Evolutionary conservation across 2,113 vertebrate genomes (phyloP), one percentile per base, ranked within the genome.

Genomic region (Mesembrinibis cayennensis): DNA sequence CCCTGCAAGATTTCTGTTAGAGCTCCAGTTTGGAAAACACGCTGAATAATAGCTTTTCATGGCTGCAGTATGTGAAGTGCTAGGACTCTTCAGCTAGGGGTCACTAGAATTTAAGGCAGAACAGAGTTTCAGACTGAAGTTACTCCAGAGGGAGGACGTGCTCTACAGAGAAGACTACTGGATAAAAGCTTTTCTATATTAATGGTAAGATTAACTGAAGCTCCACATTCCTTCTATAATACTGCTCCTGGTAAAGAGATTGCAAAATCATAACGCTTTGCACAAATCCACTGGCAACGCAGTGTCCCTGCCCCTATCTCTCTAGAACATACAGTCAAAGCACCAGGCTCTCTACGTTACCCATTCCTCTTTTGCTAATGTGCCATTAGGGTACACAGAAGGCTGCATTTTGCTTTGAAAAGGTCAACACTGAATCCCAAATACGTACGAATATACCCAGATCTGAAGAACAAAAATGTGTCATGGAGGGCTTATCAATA

Each of bases 101-200:
- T 90, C 93, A 86, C 74, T 87, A 82, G 59, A 79, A 91, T 66
- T 95, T 72, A 97, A 97, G 45, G 66, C 74, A 92, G 44, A 90
- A 56, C 67, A 67, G 56, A 45, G 59, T 58, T 66, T 76, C 71
- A 30, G 73, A 52, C 6, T 26, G 12, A 45, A 67, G 56, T 11
- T 30, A 30, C 38, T 56, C n/a, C 38, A 45, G 49, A 42, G 29
- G 32, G 34, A 89, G 44, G n/a, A 45, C 22, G 7, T 3, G 29
- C 13, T 55, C 53, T 50, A 7, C 16, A 16, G 25, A 67, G 45
- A 45, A 30, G 27, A 50, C 29, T 15, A 13, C 13, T 32, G 58
- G 22, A 55, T 36, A 73, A 47, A 71, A 63, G 9, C 25, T 72
- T 50, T 50, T 20, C 1, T 71, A 19, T 47, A 38, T 58, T 36